Conservation (phyloP, 2,113 vertebrate genomes). For the Neotragus pygmaeus region DNA sequence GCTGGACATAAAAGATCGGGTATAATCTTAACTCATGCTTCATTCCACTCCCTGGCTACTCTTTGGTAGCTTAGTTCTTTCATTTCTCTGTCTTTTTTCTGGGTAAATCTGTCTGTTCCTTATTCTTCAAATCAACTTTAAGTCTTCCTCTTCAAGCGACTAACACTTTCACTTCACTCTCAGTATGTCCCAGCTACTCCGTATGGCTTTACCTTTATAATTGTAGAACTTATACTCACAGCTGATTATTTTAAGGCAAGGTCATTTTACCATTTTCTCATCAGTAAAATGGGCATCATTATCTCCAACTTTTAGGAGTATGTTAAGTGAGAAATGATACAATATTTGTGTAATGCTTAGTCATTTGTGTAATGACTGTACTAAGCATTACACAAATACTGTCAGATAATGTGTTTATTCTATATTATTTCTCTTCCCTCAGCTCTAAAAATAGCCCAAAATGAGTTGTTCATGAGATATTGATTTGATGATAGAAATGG, state of each 20-base stretch:
- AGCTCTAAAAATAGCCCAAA: background rate
- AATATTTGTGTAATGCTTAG: background rate
- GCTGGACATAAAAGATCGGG: background rate
- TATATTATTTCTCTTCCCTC: background rate
- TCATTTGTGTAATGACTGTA: too few relatives aligned
- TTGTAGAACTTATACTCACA: background rate
- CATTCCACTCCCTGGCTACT: rapidly evolving
- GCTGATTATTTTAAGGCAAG: background rate
- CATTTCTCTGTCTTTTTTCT: background rate
- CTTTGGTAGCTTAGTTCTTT: background rate
- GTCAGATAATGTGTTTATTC: background rate
- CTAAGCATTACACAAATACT: background rate
- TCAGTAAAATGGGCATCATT: background rate
- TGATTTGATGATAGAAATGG: background rate
- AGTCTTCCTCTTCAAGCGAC: background rate
- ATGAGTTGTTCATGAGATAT: background rate
- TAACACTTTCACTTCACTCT: background rate
- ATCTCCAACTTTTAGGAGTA: background rate
- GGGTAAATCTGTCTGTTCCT: background rate
- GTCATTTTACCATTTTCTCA: background rate
- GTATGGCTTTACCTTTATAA: background rate
- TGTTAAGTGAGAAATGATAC: background rate
- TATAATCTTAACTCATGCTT: background rate
- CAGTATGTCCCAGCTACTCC: background rate
- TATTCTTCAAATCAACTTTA: background rate